Conservation (phyloP, 2,888 invertebrate genomes). For the Agrotis ipsilon region DNA sequence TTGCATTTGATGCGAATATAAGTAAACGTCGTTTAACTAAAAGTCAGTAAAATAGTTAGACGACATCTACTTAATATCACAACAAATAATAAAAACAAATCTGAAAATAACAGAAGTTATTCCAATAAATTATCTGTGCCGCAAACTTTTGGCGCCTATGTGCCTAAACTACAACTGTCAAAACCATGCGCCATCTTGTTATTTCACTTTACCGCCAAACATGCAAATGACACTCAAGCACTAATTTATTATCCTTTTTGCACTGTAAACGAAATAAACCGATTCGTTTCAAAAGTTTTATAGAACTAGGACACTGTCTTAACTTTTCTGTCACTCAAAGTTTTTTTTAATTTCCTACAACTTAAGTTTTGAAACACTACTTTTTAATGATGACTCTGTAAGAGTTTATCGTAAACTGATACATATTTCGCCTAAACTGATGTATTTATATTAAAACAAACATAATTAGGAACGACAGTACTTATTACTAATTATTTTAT, state of each 20-base stretch:
- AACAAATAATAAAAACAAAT: slow-evolving; percentile 2
- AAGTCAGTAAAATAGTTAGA: slow-evolving; percentile 37
- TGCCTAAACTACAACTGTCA: not conserved
- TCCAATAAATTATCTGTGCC: not conserved
- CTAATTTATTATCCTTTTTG: not conserved
- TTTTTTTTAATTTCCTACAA: not conserved
- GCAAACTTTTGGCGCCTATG: not conserved
- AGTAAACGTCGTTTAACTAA: slow-evolving; percentile 32
- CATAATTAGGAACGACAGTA: slow-evolving; percentile 27
- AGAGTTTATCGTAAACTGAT: slow-evolving; percentile 40
- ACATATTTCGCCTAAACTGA: slow-evolving; percentile 10
- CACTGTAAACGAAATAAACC: not conserved
- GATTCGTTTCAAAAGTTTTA: not conserved
- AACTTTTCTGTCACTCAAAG: not conserved
- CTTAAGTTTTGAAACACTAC: not conserved
- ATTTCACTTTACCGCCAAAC: not conserved
- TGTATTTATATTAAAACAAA: slow-evolving; percentile 52
- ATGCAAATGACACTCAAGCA: not conserved
- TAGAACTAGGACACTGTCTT: not conserved
- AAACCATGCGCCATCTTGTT: slow-evolving; percentile 2
- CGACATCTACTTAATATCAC: slow-evolving; percentile 57
- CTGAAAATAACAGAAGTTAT: slow-evolving; percentile 3
- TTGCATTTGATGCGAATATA: slow-evolving; percentile 24
- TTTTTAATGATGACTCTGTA: slow-evolving; percentile 23
- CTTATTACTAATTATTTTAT: slow-evolving; percentile 31